Conservation (phyloP, 2,797 vertebrate genomes). For the Anas bernieri region DNA sequence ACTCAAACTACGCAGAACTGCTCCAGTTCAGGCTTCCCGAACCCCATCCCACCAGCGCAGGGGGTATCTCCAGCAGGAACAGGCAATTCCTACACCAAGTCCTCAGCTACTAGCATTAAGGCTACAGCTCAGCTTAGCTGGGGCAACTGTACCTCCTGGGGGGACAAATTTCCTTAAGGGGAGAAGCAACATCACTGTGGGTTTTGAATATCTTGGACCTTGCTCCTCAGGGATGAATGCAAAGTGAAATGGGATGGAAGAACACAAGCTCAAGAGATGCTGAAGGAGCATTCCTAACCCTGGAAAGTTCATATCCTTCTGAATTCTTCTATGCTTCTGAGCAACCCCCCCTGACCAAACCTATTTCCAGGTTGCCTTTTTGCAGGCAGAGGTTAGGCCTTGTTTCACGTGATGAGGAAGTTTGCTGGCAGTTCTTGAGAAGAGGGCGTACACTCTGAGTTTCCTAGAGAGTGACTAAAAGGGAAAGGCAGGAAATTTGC, state of each 20-base stretch:
- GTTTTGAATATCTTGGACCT: not conserved
- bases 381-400: not conserved
- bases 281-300: not conserved
- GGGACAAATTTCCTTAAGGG: not conserved
- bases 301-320: not conserved
- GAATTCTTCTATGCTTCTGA: not conserved
- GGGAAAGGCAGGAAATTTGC: constrained; percentile 49
- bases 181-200: not conserved
- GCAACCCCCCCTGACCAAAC: not conserved
- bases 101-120: not conserved
- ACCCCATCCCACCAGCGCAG: not conserved
- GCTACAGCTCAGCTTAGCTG: not conserved
- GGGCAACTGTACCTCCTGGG: not conserved
- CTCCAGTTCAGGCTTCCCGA: not conserved
- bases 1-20: not conserved
- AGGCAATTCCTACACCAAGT: not conserved
- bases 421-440: not conserved
- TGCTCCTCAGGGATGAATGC: not conserved
- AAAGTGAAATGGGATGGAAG: not conserved
- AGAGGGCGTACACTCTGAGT: not conserved
- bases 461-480: constrained; percentile 34
- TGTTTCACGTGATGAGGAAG: not conserved
- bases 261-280: not conserved
- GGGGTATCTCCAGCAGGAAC: not conserved
- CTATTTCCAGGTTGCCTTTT: not conserved